Conservation (phyloP, 2,113 vertebrate species). For the Pelusios castaneus region DNA sequence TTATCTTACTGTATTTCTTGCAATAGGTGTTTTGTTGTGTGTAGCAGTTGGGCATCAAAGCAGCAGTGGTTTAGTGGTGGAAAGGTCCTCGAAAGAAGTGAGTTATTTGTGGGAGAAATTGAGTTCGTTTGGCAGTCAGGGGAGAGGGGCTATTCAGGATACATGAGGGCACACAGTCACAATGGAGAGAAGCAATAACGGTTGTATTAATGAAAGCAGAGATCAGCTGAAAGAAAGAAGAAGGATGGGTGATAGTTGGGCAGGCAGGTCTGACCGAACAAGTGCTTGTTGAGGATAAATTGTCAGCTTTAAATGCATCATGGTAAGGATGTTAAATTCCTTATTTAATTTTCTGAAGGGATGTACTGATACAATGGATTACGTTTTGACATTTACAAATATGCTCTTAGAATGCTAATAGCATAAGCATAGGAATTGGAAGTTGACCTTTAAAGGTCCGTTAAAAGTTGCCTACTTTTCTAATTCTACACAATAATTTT, state of each 20-base stretch:
- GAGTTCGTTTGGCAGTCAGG: not conserved
- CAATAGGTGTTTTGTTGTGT: not conserved
- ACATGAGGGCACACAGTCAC: not conserved
- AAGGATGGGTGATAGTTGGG: not conserved
- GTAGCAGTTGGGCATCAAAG: not conserved
- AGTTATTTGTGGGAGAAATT: not conserved
- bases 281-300: not conserved
- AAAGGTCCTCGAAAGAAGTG: not conserved
- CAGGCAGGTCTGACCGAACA: not conserved
- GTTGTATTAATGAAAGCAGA: not conserved
- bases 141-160: not conserved
- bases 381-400: not conserved
- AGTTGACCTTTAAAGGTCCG: not conserved
- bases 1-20: not conserved
- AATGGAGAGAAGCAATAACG: not conserved
- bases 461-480: not conserved
- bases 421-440: not conserved
- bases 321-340: constrained; percentile 12
- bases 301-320: not conserved
- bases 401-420: not conserved
- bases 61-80: not conserved
- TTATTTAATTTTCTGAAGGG: not conserved
- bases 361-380: not conserved
- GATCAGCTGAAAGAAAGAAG: not conserved
- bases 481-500: not conserved